phyloP scores from a whole-genome alignment of 2,113 vertebrate species.

The Cathartes aura region DNA sequence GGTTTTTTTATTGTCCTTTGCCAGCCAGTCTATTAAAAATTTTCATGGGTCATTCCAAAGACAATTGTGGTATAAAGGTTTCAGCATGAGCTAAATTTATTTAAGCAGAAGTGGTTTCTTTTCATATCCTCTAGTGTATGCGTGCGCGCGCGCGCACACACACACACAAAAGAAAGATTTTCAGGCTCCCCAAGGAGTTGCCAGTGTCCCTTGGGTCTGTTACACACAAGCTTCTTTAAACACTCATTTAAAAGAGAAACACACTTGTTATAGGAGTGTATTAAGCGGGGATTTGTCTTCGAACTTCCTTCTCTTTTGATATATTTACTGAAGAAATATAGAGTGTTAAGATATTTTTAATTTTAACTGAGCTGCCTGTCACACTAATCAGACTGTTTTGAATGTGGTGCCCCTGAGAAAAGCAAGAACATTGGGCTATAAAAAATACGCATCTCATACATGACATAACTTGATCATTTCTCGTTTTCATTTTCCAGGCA shows the following conservation, averaged over 20 bases:
- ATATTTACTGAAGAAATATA: background rate
- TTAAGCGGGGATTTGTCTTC: background rate
- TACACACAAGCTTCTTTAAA: background rate
- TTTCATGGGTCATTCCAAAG: background rate
- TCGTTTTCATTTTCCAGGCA: conserved; percentile 79
- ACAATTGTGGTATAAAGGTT: background rate
- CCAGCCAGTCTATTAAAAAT: background rate
- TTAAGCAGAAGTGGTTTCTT: background rate
- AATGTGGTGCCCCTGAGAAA: background rate
- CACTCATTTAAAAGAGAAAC: background rate
- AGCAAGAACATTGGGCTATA: background rate
- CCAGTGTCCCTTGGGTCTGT: background rate
- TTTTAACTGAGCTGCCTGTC: background rate
- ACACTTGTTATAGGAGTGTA: background rate
- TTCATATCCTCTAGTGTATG: background rate
- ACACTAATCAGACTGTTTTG: background rate
- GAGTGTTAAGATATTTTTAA: background rate
- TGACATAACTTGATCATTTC: background rate
- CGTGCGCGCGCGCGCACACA: accelerated
- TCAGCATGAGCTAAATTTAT: background rate
- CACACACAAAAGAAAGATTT: background rate
- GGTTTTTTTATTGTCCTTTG: background rate
- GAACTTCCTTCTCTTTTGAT: background rate
- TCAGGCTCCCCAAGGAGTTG: background rate
- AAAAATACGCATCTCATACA: background rate